Base-by-base conservation (phyloP, 2,888 invertebrate species). In the Brenthis daphne region DNA sequence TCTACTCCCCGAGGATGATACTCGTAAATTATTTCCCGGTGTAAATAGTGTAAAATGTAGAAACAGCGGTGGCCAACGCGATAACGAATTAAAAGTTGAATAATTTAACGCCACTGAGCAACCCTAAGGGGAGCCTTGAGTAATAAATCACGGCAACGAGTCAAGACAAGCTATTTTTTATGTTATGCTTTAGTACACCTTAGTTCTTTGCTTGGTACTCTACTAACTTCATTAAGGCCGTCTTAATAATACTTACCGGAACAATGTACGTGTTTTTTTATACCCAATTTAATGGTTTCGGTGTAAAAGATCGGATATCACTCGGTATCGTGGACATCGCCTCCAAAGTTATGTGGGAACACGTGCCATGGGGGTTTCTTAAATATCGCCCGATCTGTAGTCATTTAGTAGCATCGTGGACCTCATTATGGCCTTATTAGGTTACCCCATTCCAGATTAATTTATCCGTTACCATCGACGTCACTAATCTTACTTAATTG, bases 51-150 rank as follows among this genome's bases (percentile, higher is more conserved):
- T 84, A 85, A 84, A 87, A 84, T 82, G 82, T 80, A 85, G 84
- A 81, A 86, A 86, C 86, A 82, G 82, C 82, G 82, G 86, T 84
- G 84, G 86, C 83, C 84, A 70, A 76, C 76, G 86, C 85, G 88
- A 90, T 92, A 89, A 89, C 86, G 87, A 91, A 91, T 92, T 92
- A 91, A 91, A 91, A 88, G 85, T 85, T 90, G 89, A 91, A 92
- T 92, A 89, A 91, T 91, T 89, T 90, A 91, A 88, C 86, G 86
- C 86, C 82, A 84, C 85, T 79, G 84, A 83, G 77, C 74, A 77
- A 78, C 80, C 82, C 81, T 77, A 79, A 81, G 83, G 86, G 84
- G 82, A 82, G 81, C 81, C 80, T 77, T 78, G 77, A 74, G 87
- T 80, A 82, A 90, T 91, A 92, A 90, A 91, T 92, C 90, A 92